Conservation (phyloP, 2,113 vertebrate species). For the Podiceps cristatus region DNA sequence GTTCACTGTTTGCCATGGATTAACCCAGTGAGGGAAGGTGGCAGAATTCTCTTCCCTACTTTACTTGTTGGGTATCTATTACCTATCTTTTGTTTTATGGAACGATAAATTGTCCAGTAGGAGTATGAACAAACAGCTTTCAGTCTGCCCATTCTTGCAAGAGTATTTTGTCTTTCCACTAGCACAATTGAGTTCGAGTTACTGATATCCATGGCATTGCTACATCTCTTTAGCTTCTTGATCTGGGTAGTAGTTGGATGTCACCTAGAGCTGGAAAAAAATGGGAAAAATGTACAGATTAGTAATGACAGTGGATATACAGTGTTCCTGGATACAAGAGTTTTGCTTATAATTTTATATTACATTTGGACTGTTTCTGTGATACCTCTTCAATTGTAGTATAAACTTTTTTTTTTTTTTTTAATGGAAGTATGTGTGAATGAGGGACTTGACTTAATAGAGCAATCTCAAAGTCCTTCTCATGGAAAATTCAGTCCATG, state of each 20-base stretch:
- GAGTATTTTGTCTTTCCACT: background rate
- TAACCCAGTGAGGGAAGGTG: background rate
- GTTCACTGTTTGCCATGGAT: too few relatives aligned
- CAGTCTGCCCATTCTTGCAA: background rate
- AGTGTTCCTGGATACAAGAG: background rate
- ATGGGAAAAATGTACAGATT: background rate
- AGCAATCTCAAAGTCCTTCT: background rate
- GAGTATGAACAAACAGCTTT: background rate
- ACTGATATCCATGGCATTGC: background rate
- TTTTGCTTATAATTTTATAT: background rate
- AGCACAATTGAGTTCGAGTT: background rate
- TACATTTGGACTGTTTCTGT: background rate
- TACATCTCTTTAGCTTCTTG: background rate
- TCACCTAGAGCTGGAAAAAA: background rate
- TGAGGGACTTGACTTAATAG: background rate
- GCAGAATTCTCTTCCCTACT: background rate
- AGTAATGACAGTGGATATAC: background rate
- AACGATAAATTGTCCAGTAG: background rate
- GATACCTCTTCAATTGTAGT: background rate
- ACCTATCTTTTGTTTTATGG: background rate
- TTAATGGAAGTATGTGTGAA: background rate
- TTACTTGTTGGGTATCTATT: background rate
- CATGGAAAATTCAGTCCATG: background rate
- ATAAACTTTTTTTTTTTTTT: background rate
- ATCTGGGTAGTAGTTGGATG: background rate